Conservation (phyloP, 2,888 invertebrate genomes). For the Sicus ferrugineus region DNA sequence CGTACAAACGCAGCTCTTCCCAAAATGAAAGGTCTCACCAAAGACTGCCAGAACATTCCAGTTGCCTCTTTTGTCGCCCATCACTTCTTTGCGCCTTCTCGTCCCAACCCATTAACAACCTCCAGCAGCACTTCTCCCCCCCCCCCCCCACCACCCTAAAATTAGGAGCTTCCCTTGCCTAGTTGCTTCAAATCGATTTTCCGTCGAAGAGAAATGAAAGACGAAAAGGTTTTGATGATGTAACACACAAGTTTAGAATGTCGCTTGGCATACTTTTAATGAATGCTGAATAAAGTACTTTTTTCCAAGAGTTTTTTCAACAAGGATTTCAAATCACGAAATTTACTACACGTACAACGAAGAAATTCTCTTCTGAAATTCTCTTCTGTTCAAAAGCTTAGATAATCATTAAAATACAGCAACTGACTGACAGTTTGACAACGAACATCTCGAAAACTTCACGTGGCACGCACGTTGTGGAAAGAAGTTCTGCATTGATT, state of each 20-base stretch:
- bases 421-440: no score
- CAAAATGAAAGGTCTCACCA: conserved; percentile 14
- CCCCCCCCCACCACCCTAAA: no score
- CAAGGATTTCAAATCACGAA: not conserved
- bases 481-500: no score
- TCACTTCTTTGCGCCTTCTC: not conserved
- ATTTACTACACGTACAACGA: not conserved
- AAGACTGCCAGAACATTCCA: not conserved
- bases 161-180: no score
- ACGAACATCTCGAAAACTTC: not conserved
- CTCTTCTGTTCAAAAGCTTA: no score
- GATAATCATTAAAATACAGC: no score
- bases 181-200: conserved; percentile 20
- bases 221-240: not conserved
- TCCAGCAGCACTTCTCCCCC: not conserved
- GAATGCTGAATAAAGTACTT: not conserved
- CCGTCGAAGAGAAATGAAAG: conserved; percentile 1
- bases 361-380: no score
- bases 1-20: conserved; percentile 27
- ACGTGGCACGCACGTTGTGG: no score
- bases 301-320: not conserved
- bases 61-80: not conserved
- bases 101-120: not conserved
- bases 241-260: not conserved
- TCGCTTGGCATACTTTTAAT: no score